Evolutionary conservation across 2,797 vertebrate species (phyloP).

Genomic region (Petrocephalus sullivani): DNA sequence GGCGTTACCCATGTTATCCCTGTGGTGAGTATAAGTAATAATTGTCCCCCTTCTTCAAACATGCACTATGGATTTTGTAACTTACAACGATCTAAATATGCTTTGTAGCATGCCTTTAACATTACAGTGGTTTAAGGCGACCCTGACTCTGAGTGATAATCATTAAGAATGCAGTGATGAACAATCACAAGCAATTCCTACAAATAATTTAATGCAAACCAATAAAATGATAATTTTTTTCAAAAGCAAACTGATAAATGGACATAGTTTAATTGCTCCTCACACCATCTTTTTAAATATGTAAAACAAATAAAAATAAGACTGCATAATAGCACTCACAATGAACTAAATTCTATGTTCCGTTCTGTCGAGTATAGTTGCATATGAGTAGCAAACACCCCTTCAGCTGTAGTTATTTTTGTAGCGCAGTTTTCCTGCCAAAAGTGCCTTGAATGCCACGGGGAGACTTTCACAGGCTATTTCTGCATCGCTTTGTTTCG

Average conservation of each 20-base stretch:
- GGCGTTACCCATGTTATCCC: slow-evolving; percentile 84
- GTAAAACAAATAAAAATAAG: neutral
- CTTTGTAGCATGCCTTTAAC: neutral
- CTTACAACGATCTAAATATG: neutral
- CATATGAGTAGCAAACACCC: neutral
- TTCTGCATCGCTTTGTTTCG: neutral
- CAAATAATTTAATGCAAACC: neutral
- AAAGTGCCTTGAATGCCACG: neutral
- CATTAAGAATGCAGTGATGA: neutral
- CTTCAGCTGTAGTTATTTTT: neutral
- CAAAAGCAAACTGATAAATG: neutral
- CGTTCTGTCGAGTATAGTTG: neutral
- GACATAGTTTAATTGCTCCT: neutral
- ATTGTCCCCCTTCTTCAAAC: neutral
- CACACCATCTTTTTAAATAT: neutral
- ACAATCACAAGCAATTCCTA: neutral
- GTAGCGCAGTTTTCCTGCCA: neutral
- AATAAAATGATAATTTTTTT: neutral
- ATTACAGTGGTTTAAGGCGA: neutral
- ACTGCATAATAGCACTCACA: neutral
- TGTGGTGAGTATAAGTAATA: slow-evolving; percentile 34
- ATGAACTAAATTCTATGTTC: neutral
- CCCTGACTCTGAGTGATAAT: neutral
- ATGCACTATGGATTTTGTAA: neutral
- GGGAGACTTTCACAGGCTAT: neutral